A percentile compares a stretch with the other conserved stretches of the same genome.
Evolutionary conservation across 2,113 vertebrate species (phyloP).

Genomic region (Urocolius indicus): DNA sequence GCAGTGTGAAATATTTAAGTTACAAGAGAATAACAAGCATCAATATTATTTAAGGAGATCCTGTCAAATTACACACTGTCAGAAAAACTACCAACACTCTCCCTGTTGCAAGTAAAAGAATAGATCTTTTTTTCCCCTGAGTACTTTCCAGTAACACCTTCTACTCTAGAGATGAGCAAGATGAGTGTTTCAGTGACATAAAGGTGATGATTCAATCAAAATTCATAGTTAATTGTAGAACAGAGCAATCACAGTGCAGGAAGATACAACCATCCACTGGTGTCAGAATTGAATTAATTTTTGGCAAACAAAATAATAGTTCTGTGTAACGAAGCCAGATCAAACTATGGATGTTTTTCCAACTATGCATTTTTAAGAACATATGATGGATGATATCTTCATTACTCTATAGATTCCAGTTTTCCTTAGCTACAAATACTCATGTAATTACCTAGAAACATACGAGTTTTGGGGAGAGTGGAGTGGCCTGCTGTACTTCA

Average conservation of each 20-base stretch:
- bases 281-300: not conserved
- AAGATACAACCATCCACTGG: not conserved
- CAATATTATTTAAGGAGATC: not conserved
- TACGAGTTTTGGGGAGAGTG: not conserved
- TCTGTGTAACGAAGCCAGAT: not conserved
- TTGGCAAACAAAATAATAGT: not conserved
- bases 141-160: not conserved
- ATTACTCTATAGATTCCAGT: not conserved
- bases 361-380: not conserved
- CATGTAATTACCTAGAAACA: not conserved
- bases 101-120: not conserved
- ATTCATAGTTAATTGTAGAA: not conserved
- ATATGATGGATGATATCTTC: not conserved
- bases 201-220: not conserved
- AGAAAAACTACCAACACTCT: not conserved
- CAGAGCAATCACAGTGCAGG: not conserved
- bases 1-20: not conserved
- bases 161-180: not conserved
- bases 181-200: not conserved
- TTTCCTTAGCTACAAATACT: not conserved
- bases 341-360: not conserved
- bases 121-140: not conserved
- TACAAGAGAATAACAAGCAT: not conserved
- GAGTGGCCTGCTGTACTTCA: not conserved
- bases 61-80: not conserved